phyloP scores from a whole-genome alignment of 2,888 invertebrate species.

The Linnaemya vulpina region DNA sequence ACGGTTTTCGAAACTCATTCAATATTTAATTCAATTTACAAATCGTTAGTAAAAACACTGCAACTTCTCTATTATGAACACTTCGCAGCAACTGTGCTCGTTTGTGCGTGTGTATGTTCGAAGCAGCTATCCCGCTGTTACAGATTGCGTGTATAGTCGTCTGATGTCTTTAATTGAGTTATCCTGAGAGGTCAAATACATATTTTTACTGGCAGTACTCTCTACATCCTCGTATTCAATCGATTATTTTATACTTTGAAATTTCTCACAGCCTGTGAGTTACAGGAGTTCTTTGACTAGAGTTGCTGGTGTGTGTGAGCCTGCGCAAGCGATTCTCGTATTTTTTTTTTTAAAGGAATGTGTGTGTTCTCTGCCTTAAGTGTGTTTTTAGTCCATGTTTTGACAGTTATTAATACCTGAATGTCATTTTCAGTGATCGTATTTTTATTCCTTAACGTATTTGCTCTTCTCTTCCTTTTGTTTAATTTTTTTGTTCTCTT shows the following conservation, averaged over 20 bases:
- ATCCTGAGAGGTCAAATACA: conserved; percentile 75
- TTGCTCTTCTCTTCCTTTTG: conserved; percentile 19
- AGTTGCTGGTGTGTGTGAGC: neutral
- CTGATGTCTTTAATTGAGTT: conserved; percentile 79
- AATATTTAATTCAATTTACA: conserved; percentile 23
- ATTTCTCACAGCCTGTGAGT: too few relatives aligned
- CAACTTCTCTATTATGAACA: conserved; percentile 67
- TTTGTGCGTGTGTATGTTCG: conserved; percentile 30
- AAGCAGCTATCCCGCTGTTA: conserved; percentile 78
- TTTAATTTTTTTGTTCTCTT: neutral
- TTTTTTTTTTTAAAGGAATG: neutral
- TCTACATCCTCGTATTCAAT: conserved; percentile 5
- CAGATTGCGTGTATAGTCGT: conserved; percentile 77
- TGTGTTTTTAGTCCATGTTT: conserved; percentile 77
- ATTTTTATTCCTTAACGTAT: conserved; percentile 70
- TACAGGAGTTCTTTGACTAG: neutral
- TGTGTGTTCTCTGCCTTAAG: conserved; percentile 57
- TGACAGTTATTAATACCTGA: conserved; percentile 82
- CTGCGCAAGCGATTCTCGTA: neutral
- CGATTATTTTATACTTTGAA: conserved; percentile 15
- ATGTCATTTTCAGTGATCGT: conserved; percentile 80
- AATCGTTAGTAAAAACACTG: neutral
- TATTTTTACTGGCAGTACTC: neutral
- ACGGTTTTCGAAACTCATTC: conserved; percentile 45
- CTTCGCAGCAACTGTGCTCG: conserved; percentile 74